Evolutionary conservation across 92 coral and sea anemone species (phyloP).

Genomic region (Montipora capitata): DNA sequence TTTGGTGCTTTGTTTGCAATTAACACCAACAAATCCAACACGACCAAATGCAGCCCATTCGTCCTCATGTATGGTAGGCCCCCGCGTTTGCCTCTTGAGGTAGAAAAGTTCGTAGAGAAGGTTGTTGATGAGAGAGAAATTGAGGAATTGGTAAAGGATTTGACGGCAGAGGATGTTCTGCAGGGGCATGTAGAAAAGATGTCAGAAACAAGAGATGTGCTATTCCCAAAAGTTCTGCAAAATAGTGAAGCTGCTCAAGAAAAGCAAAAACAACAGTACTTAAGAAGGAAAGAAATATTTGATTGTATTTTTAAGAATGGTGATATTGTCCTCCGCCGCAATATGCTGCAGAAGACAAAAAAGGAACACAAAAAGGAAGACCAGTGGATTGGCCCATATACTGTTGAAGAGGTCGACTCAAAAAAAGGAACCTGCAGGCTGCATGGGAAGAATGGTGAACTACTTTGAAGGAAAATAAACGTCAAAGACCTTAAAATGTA

Average conservation of each 20-base stretch:
- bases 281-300: slow-evolving; percentile 40
- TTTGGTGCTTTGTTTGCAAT: no score
- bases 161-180: no score
- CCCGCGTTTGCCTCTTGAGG: slow-evolving; percentile 69
- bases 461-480: no score
- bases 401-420: no score
- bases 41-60: slow-evolving; percentile 65
- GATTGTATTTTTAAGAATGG: slow-evolving; percentile 44
- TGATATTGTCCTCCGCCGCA: slow-evolving; percentile 60
- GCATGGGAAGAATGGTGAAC: no score
- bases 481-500: no score
- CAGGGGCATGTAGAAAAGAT: slow-evolving; percentile 36
- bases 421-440: no score
- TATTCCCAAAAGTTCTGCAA: slow-evolving; percentile 46
- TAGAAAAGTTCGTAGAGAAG: slow-evolving; percentile 29
- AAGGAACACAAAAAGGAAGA: slow-evolving; percentile 72
- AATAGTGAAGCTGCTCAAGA: slow-evolving; percentile 72
- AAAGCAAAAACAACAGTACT: slow-evolving; percentile 65
- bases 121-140: slow-evolving; percentile 31
- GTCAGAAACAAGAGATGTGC: slow-evolving; percentile 27
- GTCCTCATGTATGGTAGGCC: slow-evolving; percentile 58
- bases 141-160: slow-evolving; percentile 10
- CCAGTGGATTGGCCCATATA: slow-evolving; percentile 79
- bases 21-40: no score
- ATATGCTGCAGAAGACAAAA: slow-evolving; percentile 75